Percentiles rank a stretch among this genome's conserved stretches.
phyloP scores from a whole-genome alignment of 2,797 vertebrate species.

The Labeo calbasu region DNA sequence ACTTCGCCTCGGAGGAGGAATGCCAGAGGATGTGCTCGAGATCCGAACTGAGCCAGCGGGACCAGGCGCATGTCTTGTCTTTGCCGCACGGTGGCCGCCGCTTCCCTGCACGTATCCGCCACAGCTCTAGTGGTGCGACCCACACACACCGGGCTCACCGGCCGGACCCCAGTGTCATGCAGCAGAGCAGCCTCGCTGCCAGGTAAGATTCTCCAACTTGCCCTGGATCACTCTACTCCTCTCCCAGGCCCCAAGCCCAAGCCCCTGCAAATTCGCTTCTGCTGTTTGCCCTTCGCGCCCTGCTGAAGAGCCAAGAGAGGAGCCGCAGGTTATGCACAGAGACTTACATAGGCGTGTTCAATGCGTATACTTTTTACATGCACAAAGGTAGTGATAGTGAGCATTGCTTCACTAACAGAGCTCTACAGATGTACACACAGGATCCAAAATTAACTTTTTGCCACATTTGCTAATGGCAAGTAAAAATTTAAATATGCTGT shows the following conservation, averaged over 20 bases:
- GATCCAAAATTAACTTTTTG: conserved; percentile 18
- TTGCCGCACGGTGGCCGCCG: conserved; percentile 54
- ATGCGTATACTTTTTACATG: conserved; percentile 19
- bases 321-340: conserved; percentile 42
- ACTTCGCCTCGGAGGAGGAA: conserved; percentile 83
- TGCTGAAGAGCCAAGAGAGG: conserved; percentile 47
- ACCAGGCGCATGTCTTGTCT: conserved; percentile 67
- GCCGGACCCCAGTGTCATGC: conserved; percentile 57
- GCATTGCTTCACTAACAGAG: conserved; percentile 31
- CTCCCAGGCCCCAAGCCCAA: conserved; percentile 39
- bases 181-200: conserved; percentile 68
- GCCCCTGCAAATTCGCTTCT: conserved; percentile 41
- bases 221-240: conserved; percentile 40
- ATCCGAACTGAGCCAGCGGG: conserved; percentile 18
- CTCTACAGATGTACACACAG: conserved; percentile 9
- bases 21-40: conserved; percentile 82
- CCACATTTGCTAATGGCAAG: background rate
- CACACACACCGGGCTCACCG: conserved; percentile 66
- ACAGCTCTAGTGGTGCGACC: conserved; percentile 65
- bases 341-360: conserved; percentile 34
- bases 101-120: conserved; percentile 46
- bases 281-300: background rate
- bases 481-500: background rate
- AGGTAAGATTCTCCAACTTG: conserved; percentile 75
- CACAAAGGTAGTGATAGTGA: conserved; percentile 17